Base-by-base conservation (phyloP, 2,113 vertebrate species). In the Pangasianodon gigas region DNA sequence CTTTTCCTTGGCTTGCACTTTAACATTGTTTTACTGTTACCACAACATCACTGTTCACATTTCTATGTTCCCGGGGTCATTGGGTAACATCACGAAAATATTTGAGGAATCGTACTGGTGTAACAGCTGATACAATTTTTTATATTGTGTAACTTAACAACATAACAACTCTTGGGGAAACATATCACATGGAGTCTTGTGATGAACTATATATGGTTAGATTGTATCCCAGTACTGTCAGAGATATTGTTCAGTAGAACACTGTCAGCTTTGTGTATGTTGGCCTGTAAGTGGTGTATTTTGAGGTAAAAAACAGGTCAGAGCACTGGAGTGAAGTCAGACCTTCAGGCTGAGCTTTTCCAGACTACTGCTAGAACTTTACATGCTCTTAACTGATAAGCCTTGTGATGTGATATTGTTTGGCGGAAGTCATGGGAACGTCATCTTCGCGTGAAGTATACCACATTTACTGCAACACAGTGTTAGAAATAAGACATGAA, bases 181-280 rank as follows among this genome's bases (percentile, higher is more conserved):
- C 37, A 4, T 48, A 41, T 87, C 81, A 87, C 80, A 87, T 87
- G 56, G 65, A 65, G 56, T 87, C 79, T 87, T 81, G 58, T 65
- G 85, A 75, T 62, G 44, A 79, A 21, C 80, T 16, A 3, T 58
- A 51, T 79, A 51, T 48, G 9, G 5, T 51, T 79, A n/a, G 77
- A 79, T 48, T 51, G 32, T 83, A 41, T 81, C 79, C 29, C n/a
- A 56, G 54, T 58, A 41, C 32, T 83, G 60, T 71, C 16, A 52
- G 71, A 58, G 87, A 60, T 18, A 29, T 82, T 88, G 87, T 82
- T 88, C 32, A 69, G 29, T 69, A 54, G 16, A 88, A 65, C 87
- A 67, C 32, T 81, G 56, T 7, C 29, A 88, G 44, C 86, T 65
- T 7, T 87, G 87, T 88, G 18, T 65, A 18, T n/a, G 3, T 46